These are phyloP conservation scores for Muricea muricata DNA, from an alignment of 92 coral and sea anemone species.

Conservation along the genomic window DNA sequence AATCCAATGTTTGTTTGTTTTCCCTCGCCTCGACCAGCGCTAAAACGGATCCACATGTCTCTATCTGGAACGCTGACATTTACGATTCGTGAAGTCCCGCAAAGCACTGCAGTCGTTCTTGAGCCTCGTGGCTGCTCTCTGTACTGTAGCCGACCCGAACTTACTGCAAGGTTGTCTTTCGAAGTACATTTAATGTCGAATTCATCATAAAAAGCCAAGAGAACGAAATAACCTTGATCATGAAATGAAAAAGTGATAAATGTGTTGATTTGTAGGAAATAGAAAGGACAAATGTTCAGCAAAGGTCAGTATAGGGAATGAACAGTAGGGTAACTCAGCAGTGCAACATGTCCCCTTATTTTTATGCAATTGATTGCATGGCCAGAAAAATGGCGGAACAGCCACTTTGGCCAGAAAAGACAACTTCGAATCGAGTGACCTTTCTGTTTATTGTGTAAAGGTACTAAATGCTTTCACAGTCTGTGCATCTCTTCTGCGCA, in stretches of 20 bases:
- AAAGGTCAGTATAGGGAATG: no score
- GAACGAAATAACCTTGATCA: slow-evolving; percentile 69
- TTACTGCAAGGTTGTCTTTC: slow-evolving; percentile 77
- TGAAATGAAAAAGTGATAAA: background rate
- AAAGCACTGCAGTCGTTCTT: slow-evolving; percentile 69
- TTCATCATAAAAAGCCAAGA: slow-evolving; percentile 68
- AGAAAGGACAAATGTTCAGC: no score
- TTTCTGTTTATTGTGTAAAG: no score
- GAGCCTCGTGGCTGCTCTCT: slow-evolving; percentile 19
- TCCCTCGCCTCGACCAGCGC: slow-evolving; percentile 63
- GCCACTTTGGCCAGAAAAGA: no score
- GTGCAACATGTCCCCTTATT: no score
- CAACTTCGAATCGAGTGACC: no score
- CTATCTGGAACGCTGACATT: slow-evolving; percentile 74
- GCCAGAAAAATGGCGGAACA: no score
- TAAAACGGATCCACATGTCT: slow-evolving; percentile 84
- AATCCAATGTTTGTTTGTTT: slow-evolving; percentile 70
- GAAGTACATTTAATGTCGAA: slow-evolving; percentile 65
- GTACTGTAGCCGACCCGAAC: slow-evolving; percentile 48
- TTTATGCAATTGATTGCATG: no score
- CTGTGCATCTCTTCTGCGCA: no score
- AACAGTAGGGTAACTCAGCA: no score
- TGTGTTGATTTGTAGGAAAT: no score
- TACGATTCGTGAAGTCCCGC: slow-evolving; percentile 75
- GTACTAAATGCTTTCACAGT: no score